Evolutionary conservation across 1,140 invertebrate species (phyloP), one percentile per base, ranked within the genome.

Genomic region (Pachypeltis micranthus): DNA sequence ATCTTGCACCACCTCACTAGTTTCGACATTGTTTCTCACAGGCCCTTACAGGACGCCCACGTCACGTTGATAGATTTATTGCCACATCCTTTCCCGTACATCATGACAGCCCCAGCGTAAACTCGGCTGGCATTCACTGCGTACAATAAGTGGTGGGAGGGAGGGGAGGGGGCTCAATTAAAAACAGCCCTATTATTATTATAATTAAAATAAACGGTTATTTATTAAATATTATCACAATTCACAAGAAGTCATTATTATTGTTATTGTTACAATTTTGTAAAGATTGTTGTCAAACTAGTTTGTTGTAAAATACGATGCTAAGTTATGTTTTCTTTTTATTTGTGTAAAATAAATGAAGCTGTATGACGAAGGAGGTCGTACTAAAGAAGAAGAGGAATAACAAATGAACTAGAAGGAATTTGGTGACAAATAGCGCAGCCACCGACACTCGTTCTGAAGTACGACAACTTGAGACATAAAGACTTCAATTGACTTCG

Each of bases 191-290:
- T 16, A 39, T 10, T 39, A 39, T 51, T 51, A 51, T 54, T 51
- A 51, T 62, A 26, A 54, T 54, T 54, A 54, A 51, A 62, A 56
- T 62, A 62, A 56, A 44, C 19, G 28, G 29, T 62, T 62, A 54
- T 44, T 62, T 60, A 60, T 60, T 27, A 21, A 60, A 31, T 62
- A 62, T 62, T 62, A 62, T 62, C 61, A 62, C 61, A 62, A 62
- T 62, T 62, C 29, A 29, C 51, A 56, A 55, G 29, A 60, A 44
- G n/a, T 26, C 25, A n/a, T 62, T 26, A 21, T 27, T 26, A 28
- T 23, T 25, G 28, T 62, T 39, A 39, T 44, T 27, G 34, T 62
- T 62, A 62, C 25, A 62, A 23, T n/a, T 44, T 39, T 19, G 47
- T 14, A 51, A n/a, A 39, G 51, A 47, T 39, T 61, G 44, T 47